Percentiles rank a stretch among this genome's conserved stretches.
Conservation (phyloP, 2,113 vertebrate species). For the Canis aureus region DNA sequence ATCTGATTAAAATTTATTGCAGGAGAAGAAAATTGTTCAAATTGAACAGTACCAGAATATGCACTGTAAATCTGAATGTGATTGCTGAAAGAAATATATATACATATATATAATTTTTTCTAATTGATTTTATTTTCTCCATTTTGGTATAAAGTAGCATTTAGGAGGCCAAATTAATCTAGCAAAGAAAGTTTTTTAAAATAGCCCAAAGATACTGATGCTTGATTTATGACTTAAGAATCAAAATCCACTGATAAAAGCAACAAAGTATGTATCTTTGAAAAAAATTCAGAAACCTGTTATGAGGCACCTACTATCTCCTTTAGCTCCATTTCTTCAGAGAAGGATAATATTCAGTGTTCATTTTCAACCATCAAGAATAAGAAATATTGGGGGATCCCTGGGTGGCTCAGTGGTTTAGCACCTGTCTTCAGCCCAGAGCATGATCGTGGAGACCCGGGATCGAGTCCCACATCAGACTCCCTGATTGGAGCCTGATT, state of each 20-base stretch:
- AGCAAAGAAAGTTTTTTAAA: background rate
- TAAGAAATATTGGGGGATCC: background rate
- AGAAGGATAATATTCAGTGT: background rate
- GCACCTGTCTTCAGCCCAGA: too few relatives aligned
- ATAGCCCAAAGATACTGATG: background rate
- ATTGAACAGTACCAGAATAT: conserved; percentile 51
- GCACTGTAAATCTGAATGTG: conserved; percentile 4
- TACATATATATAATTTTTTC: conserved; percentile 72
- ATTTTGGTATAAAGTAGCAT: background rate
- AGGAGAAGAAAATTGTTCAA: conserved; percentile 60
- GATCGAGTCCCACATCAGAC: too few relatives aligned
- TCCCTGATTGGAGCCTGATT: too few relatives aligned
- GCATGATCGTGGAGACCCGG: too few relatives aligned
- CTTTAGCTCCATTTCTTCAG: background rate
- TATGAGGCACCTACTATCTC: background rate
- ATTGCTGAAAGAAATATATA: conserved; percentile 10
- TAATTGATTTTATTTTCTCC: conserved; percentile 58
- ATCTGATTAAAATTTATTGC: conserved; percentile 88
- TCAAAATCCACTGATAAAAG: conserved; percentile 39
- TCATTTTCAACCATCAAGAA: background rate
- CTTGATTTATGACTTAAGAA: conserved; percentile 42
- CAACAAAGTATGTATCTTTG: background rate
- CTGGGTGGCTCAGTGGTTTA: too few relatives aligned
- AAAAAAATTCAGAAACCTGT: background rate
- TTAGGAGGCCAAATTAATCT: background rate